Evolutionary conservation across 1,140 invertebrate species (phyloP).

Genomic region (Platorchestia sp.): DNA sequence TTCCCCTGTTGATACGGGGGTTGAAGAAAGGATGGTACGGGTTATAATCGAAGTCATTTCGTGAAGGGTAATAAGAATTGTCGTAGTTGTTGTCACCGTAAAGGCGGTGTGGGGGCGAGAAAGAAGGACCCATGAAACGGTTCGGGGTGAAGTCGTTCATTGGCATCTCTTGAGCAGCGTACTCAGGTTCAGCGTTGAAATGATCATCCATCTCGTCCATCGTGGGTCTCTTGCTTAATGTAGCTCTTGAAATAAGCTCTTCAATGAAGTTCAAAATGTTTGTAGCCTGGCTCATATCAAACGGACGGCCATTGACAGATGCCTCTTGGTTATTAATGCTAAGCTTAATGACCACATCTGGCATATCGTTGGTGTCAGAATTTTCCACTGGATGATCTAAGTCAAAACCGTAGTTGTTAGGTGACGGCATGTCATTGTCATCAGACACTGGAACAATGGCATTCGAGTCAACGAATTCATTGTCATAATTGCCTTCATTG

Average conservation of each 20-base stretch:
- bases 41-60: constrained; percentile 18
- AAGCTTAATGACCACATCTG: constrained; percentile 37
- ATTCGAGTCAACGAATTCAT: background rate
- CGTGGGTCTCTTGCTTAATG: background rate
- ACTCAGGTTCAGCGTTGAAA: background rate
- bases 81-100: background rate
- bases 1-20: background rate
- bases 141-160: background rate
- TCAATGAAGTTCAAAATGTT: constrained; percentile 22
- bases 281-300: background rate
- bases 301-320: constrained; percentile 14
- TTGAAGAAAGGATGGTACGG: constrained; percentile 20
- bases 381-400: background rate
- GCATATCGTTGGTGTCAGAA: background rate
- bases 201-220: background rate
- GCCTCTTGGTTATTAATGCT: background rate
- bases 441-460: background rate
- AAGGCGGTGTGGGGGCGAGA: background rate
- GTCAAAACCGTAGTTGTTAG: background rate
- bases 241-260: background rate
- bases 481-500: background rate
- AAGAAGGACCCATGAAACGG: background rate
- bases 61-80: background rate
- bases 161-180: background rate
- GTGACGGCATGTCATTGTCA: background rate